These are phyloP conservation scores for Plebejus anna DNA, from an alignment of 2,888 invertebrate species.

Conservation along the genomic window DNA sequence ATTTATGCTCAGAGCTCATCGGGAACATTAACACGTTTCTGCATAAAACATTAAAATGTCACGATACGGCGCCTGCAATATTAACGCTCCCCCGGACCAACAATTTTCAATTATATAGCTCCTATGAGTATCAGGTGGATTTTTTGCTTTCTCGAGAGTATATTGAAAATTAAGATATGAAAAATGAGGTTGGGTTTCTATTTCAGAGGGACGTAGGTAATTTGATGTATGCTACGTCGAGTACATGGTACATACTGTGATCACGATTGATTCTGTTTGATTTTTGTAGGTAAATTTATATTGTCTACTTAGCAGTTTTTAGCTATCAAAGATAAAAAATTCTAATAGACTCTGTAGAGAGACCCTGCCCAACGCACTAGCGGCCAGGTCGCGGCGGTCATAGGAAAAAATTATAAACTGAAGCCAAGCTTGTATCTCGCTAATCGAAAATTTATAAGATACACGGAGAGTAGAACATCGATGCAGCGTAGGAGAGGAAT, in stretches of 20 bases:
- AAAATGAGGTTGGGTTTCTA: conserved; percentile 24
- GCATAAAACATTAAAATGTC: conserved; percentile 74
- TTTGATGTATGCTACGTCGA: background rate
- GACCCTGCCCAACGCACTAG: too few relatives aligned
- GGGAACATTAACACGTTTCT: conserved; percentile 69
- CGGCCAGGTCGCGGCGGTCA: too few relatives aligned
- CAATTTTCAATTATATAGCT: conserved; percentile 65
- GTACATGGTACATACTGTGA: too few relatives aligned
- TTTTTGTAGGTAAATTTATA: background rate
- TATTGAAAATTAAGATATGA: conserved; percentile 31
- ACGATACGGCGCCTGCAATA: conserved; percentile 57
- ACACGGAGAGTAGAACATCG: too few relatives aligned
- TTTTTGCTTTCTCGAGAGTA: conserved; percentile 34
- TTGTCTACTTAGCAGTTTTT: too few relatives aligned
- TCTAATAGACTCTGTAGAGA: too few relatives aligned
- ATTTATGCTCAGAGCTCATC: conserved; percentile 63
- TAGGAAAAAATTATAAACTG: too few relatives aligned
- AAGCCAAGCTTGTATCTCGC: too few relatives aligned
- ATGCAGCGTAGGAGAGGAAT: too few relatives aligned
- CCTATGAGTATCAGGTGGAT: conserved; percentile 44
- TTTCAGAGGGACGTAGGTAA: background rate
- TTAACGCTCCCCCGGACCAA: conserved; percentile 58
- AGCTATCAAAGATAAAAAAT: too few relatives aligned
- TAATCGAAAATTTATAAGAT: too few relatives aligned
- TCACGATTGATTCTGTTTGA: background rate